Conservation (phyloP, 1,140 invertebrate species). For the Drosophila cardini region DNA sequence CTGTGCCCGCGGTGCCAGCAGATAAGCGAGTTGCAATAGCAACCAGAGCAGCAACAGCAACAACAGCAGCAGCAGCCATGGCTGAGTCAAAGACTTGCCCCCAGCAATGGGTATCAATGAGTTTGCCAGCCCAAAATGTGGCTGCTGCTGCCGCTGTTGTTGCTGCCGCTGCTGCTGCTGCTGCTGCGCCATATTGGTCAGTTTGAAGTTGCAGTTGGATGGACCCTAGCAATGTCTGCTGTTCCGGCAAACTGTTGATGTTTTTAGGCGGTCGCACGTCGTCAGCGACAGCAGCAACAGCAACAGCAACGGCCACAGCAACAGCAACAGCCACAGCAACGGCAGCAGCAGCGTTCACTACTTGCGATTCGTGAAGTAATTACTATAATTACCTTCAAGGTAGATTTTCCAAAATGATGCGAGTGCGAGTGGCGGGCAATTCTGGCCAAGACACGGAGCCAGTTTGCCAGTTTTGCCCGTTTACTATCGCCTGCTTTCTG, state of each 20-base stretch:
- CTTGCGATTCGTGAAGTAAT: conserved; percentile 85
- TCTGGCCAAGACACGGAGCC: conserved; percentile 31
- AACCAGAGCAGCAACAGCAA: conserved; percentile 45
- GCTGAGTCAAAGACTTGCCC: conserved; percentile 47
- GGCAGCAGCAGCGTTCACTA: conserved; percentile 70
- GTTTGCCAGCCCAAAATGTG: conserved; percentile 59
- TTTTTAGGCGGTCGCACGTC: conserved; percentile 84
- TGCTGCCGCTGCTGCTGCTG: conserved; percentile 15
- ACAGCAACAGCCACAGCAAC: conserved; percentile 23
- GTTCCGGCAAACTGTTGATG: conserved; percentile 77
- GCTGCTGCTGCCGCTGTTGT: neutral
- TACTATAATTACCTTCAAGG: conserved; percentile 85
- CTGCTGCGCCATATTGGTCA: conserved; percentile 63
- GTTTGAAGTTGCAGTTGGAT: conserved; percentile 20
- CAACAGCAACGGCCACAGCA: conserved; percentile 32
- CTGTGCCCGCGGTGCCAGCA: conserved; percentile 57
- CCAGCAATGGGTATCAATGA: conserved; percentile 73
- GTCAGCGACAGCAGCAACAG: conserved; percentile 65
- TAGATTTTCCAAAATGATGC: conserved; percentile 85
- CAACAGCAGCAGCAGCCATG: conserved; percentile 61
- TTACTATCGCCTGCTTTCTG: conserved; percentile 39
- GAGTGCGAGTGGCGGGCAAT: conserved; percentile 53
- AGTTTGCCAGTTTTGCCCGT: conserved; percentile 48
- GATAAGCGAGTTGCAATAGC: conserved; percentile 49
- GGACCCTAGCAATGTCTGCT: conserved; percentile 43